phyloP scores from a whole-genome alignment of 1,140 invertebrate species.

The Hycleus phaleratus region DNA sequence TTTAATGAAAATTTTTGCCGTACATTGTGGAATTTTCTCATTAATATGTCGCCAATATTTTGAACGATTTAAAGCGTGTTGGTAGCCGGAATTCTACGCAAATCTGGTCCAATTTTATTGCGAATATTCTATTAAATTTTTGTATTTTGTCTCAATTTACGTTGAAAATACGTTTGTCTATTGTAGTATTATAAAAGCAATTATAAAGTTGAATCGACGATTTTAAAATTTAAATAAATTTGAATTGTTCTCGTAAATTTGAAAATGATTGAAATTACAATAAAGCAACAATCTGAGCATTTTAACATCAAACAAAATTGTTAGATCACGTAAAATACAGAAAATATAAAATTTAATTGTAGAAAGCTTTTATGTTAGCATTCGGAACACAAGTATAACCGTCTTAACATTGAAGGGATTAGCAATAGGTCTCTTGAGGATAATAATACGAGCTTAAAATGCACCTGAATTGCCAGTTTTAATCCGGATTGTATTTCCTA shows the following conservation, averaged over 20 bases:
- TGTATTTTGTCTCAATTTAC: too few species aligned
- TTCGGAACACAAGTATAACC: conserved; percentile 6
- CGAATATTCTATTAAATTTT: too few species aligned
- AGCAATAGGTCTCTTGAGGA: conserved; percentile 7
- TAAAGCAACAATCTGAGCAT: neutral
- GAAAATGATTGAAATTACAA: too few species aligned
- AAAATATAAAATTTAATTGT: conserved; percentile 9
- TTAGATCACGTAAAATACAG: neutral
- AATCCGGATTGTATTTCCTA: neutral
- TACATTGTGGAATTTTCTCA: too few species aligned
- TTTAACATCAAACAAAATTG: neutral
- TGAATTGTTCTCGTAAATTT: too few species aligned
- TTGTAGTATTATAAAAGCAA: too few species aligned
- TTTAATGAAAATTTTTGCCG: too few species aligned
- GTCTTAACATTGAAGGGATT: conserved; percentile 12
- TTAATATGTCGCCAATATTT: too few species aligned
- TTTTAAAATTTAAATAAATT: too few species aligned
- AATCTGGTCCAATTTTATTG: neutral
- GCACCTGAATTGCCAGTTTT: conserved; percentile 13
- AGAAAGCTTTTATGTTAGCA: conserved; percentile 1
- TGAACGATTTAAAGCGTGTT: neutral
- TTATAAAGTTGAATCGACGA: too few species aligned
- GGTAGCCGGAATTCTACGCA: neutral
- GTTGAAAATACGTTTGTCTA: too few species aligned
- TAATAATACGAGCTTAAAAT: conserved; percentile 13